Conservation (phyloP, 2,113 vertebrate species). For the Octodon degus region DNA sequence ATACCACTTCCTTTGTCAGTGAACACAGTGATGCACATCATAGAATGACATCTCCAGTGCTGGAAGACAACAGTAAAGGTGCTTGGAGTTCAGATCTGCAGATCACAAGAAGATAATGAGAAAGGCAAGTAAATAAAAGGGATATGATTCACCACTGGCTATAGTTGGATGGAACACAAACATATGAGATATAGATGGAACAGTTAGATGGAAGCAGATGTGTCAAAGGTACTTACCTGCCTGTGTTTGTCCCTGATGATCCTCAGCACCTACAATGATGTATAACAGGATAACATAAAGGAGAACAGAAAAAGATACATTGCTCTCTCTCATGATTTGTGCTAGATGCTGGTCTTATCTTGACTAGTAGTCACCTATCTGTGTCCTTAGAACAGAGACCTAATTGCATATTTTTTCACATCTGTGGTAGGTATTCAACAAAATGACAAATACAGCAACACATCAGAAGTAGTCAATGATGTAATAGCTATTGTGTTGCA, state of each 20-base stretch:
- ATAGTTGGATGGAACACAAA: background rate
- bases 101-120: background rate
- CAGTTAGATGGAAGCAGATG: background rate
- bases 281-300: background rate
- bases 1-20: background rate
- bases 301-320: background rate
- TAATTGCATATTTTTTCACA: background rate
- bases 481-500: background rate
- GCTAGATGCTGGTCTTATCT: background rate
- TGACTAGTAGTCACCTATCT: background rate
- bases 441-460: conserved; percentile 2
- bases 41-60: background rate
- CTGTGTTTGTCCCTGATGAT: background rate
- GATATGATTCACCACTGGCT: background rate
- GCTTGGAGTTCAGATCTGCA: background rate
- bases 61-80: background rate
- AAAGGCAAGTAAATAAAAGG: background rate
- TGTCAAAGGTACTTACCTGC: background rate
- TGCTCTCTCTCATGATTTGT: background rate
- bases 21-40: background rate
- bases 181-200: background rate
- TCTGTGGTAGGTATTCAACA: background rate
- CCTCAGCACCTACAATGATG: background rate
- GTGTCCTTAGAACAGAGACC: background rate
- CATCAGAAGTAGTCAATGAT: background rate